A percentile compares a stretch with the other conserved stretches of the same genome.
Evolutionary conservation across 2,797 vertebrate genomes (phyloP).

Genomic region (Amphiprion clarkii): DNA sequence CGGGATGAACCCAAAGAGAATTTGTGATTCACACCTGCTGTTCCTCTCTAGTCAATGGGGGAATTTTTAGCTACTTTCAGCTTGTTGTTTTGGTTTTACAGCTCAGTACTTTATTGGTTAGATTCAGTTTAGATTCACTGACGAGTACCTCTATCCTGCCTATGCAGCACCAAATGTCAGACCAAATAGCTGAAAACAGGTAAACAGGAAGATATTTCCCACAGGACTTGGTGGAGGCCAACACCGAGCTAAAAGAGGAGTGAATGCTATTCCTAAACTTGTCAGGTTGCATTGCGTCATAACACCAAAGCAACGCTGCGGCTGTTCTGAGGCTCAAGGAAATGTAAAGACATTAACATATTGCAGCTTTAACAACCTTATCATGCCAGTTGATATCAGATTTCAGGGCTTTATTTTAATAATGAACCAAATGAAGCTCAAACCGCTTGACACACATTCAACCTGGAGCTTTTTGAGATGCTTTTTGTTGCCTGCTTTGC

Average conservation of each 20-base stretch:
- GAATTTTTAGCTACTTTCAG: too few species aligned
- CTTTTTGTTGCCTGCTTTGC: slow-evolving; percentile 5
- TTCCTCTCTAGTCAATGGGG: too few species aligned
- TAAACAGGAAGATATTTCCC: background rate
- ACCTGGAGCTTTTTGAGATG: slow-evolving; percentile 28
- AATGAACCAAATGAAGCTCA: slow-evolving; percentile 52
- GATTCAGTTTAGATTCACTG: too few species aligned
- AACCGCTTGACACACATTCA: slow-evolving; percentile 27
- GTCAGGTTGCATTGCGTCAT: background rate
- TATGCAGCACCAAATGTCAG: background rate
- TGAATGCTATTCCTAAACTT: background rate
- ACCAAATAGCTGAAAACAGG: background rate
- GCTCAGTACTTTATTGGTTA: too few species aligned
- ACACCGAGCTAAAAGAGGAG: background rate
- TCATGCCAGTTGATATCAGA: background rate
- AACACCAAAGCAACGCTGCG: background rate
- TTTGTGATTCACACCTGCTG: too few species aligned
- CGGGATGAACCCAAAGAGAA: too few species aligned
- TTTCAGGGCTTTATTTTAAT: slow-evolving; percentile 16
- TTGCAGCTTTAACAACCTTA: slow-evolving; percentile 14
- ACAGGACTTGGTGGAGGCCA: background rate
- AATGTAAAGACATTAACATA: background rate
- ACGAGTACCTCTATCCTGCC: too few species aligned
- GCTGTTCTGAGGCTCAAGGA: background rate
- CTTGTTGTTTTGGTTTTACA: too few species aligned